Percentiles rank a stretch among this genome's conserved stretches.
phyloP scores from a whole-genome alignment of 2,797 vertebrate species.

The Crenichthys baileyi region DNA sequence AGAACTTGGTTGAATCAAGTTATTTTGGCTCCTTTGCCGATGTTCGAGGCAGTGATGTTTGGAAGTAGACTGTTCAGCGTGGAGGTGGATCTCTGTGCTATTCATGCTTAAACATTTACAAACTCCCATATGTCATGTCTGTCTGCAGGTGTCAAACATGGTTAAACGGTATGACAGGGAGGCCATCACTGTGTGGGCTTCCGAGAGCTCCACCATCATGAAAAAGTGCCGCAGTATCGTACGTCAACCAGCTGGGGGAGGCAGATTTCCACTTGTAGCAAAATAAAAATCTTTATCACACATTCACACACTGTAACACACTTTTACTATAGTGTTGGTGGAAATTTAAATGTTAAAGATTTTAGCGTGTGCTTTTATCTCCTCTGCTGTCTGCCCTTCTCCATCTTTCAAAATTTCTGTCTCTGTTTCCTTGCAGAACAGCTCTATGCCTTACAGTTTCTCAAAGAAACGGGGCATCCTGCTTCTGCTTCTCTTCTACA shows the following conservation, averaged over 20 bases:
- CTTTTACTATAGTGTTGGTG: not conserved
- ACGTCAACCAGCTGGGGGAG: slow-evolving; percentile 46
- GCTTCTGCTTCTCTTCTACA: slow-evolving; percentile 87
- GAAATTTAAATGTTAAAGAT: not conserved
- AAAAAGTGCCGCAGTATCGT: slow-evolving; percentile 80
- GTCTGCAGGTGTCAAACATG: slow-evolving; percentile 81
- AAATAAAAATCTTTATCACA: not conserved
- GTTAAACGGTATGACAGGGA: slow-evolving; percentile 78
- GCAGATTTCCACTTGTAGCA: slow-evolving; percentile 16
- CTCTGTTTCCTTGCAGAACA: slow-evolving; percentile 60
- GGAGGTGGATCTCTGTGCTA: not conserved
- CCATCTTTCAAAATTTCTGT: not conserved
- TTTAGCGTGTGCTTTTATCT: not conserved
- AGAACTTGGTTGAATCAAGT: not conserved
- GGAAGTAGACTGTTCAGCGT: not conserved
- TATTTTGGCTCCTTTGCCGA: not conserved
- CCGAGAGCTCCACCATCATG: slow-evolving; percentile 75
- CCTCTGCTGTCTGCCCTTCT: not conserved
- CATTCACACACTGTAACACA: not conserved
- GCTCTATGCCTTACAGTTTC: slow-evolving; percentile 88
- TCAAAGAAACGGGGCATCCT: slow-evolving; percentile 77
- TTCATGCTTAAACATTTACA: not conserved
- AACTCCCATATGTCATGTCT: not conserved
- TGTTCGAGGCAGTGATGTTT: not conserved
- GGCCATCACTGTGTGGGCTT: slow-evolving; percentile 85